Percentiles rank a stretch among this genome's conserved stretches.
Evolutionary conservation across 2,888 invertebrate genomes (phyloP).

Genomic region (Calliopum simillimum): DNA sequence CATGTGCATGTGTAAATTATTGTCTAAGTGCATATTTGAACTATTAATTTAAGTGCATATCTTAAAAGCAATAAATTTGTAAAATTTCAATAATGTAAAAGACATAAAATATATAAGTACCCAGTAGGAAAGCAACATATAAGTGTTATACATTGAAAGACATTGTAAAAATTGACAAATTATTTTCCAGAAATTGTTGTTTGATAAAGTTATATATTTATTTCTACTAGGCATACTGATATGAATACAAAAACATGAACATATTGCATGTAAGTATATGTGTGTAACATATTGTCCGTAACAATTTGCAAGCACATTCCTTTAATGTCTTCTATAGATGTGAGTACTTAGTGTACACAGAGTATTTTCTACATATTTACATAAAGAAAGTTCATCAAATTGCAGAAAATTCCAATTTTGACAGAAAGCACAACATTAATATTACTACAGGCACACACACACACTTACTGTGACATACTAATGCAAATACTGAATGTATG

Average conservation of each 20-base stretch:
- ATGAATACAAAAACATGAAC: not conserved
- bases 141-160: not conserved
- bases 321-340: not conserved
- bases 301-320: not conserved
- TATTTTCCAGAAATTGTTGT: too few relatives aligned
- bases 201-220: too few relatives aligned
- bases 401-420: not conserved
- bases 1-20: not conserved
- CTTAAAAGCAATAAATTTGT: not conserved
- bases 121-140: not conserved
- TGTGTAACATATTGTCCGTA: too few relatives aligned
- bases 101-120: not conserved
- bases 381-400: not conserved
- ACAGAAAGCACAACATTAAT: not conserved
- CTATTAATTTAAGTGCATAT: slow-evolving; percentile 5
- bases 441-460: not conserved
- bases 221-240: not conserved
- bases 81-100: slow-evolving; percentile 6
- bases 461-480: not conserved
- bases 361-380: not conserved
- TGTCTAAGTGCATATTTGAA: not conserved
- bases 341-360: not conserved
- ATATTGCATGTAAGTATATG: too few relatives aligned
- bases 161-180: too few relatives aligned
- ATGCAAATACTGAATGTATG: not conserved